Evolutionary conservation across 2,797 vertebrate genomes (phyloP).

Genomic region (Takifugu rubripes): DNA sequence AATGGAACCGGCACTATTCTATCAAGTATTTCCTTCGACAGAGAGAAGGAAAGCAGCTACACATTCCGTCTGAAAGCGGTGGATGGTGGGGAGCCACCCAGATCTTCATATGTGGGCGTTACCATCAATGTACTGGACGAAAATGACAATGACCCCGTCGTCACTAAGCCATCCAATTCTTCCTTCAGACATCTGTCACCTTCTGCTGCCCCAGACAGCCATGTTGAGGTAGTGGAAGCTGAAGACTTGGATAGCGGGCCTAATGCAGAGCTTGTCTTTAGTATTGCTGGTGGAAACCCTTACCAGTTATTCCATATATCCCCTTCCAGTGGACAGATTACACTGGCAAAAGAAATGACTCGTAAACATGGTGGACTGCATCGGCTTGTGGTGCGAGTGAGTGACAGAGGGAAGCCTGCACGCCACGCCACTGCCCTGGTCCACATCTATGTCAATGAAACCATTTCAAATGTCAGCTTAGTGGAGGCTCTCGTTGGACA

Average conservation of each 20-base stretch:
- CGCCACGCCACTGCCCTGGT: constrained; percentile 91
- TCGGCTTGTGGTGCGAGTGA: constrained; percentile 93
- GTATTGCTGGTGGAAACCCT: constrained; percentile 93
- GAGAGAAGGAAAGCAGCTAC: constrained; percentile 97
- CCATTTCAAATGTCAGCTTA: constrained; percentile 89
- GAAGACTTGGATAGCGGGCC: constrained; percentile 95
- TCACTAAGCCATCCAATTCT: constrained; percentile 94
- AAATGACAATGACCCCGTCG: constrained; percentile 96
- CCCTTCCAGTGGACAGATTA: constrained; percentile 89
- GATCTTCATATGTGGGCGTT: constrained; percentile 94
- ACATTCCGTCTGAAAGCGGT: constrained; percentile 96
- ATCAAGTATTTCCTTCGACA: constrained; percentile 96
- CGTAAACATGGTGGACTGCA: constrained; percentile 94
- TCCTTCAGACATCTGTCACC: constrained; percentile 90
- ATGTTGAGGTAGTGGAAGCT: constrained; percentile 90
- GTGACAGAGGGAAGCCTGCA: constrained; percentile 91
- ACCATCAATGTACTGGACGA: constrained; percentile 98
- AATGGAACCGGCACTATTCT: constrained; percentile 97
- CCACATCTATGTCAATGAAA: constrained; percentile 98
- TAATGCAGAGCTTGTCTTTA: constrained; percentile 91
- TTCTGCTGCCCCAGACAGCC: constrained; percentile 87
- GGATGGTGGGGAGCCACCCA: constrained; percentile 89
- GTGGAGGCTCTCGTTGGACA: constrained; percentile 94
- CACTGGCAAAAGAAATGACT: constrained; percentile 92
- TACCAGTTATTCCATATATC: constrained; percentile 96